A percentile compares a stretch with the other conserved stretches of the same genome.
These are phyloP conservation scores for Mesitornis unicolor DNA, from an alignment of 2,113 vertebrate species.

Conservation along the genomic window DNA sequence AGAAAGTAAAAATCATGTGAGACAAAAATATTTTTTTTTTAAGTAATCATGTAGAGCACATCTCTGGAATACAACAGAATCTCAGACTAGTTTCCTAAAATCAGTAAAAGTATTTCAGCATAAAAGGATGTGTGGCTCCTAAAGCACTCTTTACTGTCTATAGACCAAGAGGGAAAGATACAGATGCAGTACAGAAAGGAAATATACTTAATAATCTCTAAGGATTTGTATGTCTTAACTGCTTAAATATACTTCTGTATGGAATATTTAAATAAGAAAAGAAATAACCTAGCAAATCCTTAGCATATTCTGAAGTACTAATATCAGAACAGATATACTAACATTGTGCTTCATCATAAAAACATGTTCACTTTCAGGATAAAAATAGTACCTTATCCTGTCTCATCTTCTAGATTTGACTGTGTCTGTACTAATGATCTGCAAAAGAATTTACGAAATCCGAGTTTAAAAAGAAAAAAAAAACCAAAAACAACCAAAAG, in stretches of 20 bases:
- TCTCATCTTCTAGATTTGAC: neutral
- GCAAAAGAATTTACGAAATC: neutral
- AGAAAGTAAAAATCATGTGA: neutral
- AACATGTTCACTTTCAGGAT: neutral
- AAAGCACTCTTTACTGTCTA: neutral
- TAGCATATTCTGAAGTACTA: neutral
- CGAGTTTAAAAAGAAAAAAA: neutral
- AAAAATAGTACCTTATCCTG: neutral
- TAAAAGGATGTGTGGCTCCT: neutral
- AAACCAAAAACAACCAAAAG: too few species aligned
- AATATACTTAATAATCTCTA: neutral
- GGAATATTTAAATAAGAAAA: neutral
- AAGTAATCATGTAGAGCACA: neutral
- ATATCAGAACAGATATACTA: neutral
- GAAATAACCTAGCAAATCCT: neutral
- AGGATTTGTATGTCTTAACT: neutral
- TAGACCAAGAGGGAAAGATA: neutral
- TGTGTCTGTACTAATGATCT: neutral
- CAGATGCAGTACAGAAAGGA: neutral
- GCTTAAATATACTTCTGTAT: neutral
- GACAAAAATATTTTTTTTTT: too few species aligned
- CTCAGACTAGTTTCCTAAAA: neutral
- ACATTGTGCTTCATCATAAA: neutral
- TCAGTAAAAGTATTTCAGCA: neutral
- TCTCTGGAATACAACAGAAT: neutral